Base-by-base conservation (phyloP, 2,888 invertebrate species). In the Chouioia cunea region DNA sequence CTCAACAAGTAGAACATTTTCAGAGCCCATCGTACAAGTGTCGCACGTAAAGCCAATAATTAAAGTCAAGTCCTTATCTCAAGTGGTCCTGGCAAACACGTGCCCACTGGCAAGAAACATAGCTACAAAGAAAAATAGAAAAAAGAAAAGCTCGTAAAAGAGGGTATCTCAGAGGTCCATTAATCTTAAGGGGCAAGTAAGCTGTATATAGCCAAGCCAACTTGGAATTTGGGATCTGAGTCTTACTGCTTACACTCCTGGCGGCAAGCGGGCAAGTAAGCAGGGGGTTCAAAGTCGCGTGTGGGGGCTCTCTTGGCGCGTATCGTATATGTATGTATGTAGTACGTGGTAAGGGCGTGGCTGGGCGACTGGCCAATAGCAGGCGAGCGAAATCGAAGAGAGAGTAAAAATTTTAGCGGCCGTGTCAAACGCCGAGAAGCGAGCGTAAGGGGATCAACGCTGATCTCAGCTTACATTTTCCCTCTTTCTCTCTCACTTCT, bases 321-420 rank as follows among this genome's bases (percentile, higher is more conserved):
- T 23, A n/a, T 22, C 15, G 36, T 66, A 15, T 54, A 22, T 23
- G 2, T 48, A 46, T 18, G 20, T 27, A 14, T 14, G 43, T 80
- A 82, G 59, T 81, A 80, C 78, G 75, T 82, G 80, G 60, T 16
- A 77, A 81, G 84, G 84, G 84, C 84, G 84, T 84, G 84, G 84
- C 79, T 80, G 81, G 69, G 36, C 36, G 76, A 79, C 79, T 80
- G 78, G 77, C 84, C 83, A 84, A 84, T 84, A 79, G 75, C 78
- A 77, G 75, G 75, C 77, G 76, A 76, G 76, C 79, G 79, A 82
- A 82, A 82, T 82, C 82, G 82, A 82, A 82, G 71, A 76, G 36
- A 70, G 75, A 79, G 79, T 80, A 82, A 82, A 82, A 82, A 82
- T 82, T 82, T 82, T 80, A 82, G 80, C 82, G 81, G 80, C 80